Evolutionary conservation across 2,797 vertebrate genomes (phyloP).

Genomic region (Lutjanus campechanus): DNA sequence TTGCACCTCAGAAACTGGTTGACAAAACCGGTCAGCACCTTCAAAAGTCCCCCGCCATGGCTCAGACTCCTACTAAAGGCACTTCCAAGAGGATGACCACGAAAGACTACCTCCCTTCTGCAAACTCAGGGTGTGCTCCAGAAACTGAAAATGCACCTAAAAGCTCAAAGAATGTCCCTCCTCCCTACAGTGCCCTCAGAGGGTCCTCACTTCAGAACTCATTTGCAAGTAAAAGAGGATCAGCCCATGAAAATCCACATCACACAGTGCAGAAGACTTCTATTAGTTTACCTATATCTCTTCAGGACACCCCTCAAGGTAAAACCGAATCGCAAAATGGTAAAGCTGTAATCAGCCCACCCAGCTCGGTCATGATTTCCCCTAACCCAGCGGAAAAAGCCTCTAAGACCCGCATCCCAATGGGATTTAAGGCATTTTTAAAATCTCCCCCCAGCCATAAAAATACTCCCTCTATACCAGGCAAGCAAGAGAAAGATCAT

Average conservation of each 20-base stretch:
- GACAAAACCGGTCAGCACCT: slow-evolving; percentile 83
- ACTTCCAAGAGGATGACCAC: slow-evolving; percentile 83
- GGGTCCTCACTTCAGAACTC: slow-evolving; percentile 77
- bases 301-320: slow-evolving; percentile 73
- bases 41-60: slow-evolving; percentile 73
- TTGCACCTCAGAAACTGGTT: slow-evolving; percentile 85
- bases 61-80: slow-evolving; percentile 83
- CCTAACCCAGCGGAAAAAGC: slow-evolving; percentile 84
- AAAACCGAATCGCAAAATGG: slow-evolving; percentile 75
- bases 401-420: slow-evolving; percentile 88
- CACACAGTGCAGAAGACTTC: slow-evolving; percentile 79
- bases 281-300: slow-evolving; percentile 70
- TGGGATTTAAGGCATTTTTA: slow-evolving; percentile 90
- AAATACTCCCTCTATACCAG: slow-evolving; percentile 87
- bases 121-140: slow-evolving; percentile 79
- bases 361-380: slow-evolving; percentile 62
- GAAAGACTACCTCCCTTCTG: slow-evolving; percentile 85
- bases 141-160: slow-evolving; percentile 80
- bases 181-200: slow-evolving; percentile 81
- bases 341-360: slow-evolving; percentile 75
- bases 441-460: slow-evolving; percentile 89
- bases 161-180: slow-evolving; percentile 82
- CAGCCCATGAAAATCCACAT: slow-evolving; percentile 72
- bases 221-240: slow-evolving; percentile 79
- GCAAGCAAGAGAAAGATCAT: slow-evolving; percentile 93